phyloP scores from a whole-genome alignment of 2,888 invertebrate genomes.

The Idaea aversata region DNA sequence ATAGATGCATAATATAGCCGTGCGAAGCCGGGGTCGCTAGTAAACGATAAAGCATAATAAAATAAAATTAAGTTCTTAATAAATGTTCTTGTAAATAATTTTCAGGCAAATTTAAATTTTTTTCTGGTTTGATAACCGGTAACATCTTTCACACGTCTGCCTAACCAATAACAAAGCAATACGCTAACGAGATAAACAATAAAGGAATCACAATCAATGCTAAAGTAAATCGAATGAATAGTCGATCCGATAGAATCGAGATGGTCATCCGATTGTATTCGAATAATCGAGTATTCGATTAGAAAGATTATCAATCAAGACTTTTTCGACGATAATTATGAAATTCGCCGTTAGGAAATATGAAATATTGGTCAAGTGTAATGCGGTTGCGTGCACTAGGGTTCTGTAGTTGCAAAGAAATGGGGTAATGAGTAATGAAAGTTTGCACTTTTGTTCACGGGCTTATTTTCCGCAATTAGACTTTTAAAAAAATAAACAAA shows the following conservation, averaged over 20 bases:
- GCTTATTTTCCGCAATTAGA: too few species aligned
- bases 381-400: neutral
- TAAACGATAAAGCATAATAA: too few species aligned
- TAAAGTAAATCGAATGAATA: constrained; percentile 73
- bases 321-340: constrained; percentile 51
- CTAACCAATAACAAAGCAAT: constrained; percentile 53
- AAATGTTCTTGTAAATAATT: too few species aligned
- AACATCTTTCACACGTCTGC: constrained; percentile 59
- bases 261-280: constrained; percentile 21
- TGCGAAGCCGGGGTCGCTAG: too few species aligned
- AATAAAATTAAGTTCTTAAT: too few species aligned
- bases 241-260: constrained; percentile 49
- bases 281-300: constrained; percentile 43
- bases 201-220: constrained; percentile 60
- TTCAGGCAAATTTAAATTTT: too few species aligned
- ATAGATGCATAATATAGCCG: too few species aligned
- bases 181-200: constrained; percentile 63
- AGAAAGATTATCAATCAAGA: constrained; percentile 57
- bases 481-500: too few species aligned
- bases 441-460: too few species aligned
- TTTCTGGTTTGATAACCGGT: too few species aligned
- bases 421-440: too few species aligned
- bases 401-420: neutral
- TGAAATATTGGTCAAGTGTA: neutral
- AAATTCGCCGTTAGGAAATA: constrained; percentile 38